Conservation (phyloP, 2,797 vertebrate species). For the Sebastes steindachneri region DNA sequence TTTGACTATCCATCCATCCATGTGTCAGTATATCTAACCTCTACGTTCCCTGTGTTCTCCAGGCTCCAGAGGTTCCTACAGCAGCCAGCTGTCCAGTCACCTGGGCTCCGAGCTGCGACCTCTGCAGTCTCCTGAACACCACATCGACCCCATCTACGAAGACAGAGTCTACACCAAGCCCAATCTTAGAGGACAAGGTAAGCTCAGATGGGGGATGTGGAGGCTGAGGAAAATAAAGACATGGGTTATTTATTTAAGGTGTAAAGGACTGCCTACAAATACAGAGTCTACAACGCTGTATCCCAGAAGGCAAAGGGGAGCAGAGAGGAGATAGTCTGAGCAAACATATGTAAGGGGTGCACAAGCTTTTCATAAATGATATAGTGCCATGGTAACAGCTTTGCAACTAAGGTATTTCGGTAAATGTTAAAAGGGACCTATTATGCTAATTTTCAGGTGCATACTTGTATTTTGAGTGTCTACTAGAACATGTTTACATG, state of each 20-base stretch:
- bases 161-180: constrained; percentile 99
- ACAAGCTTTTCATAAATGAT: neutral
- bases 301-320: neutral
- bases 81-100: constrained; percentile 95
- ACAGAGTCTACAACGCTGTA: neutral
- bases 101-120: constrained; percentile 94
- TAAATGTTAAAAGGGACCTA: neutral
- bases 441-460: no score
- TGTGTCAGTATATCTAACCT: neutral
- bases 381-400: neutral
- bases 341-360: neutral
- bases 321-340: neutral
- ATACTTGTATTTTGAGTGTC: no score
- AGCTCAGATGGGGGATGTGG: constrained; percentile 43
- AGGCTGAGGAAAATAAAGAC: neutral
- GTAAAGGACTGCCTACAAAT: neutral
- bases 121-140: constrained; percentile 97
- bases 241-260: neutral
- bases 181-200: constrained; percentile 95
- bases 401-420: neutral
- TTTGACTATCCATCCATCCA: neutral
- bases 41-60: constrained; percentile 14
- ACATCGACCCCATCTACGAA: constrained; percentile 99
- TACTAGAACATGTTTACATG: no score
- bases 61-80: constrained; percentile 96